Percentiles rank a stretch among this genome's conserved stretches.
phyloP scores from a whole-genome alignment of 2,113 vertebrate species.

The Charina bottae region DNA sequence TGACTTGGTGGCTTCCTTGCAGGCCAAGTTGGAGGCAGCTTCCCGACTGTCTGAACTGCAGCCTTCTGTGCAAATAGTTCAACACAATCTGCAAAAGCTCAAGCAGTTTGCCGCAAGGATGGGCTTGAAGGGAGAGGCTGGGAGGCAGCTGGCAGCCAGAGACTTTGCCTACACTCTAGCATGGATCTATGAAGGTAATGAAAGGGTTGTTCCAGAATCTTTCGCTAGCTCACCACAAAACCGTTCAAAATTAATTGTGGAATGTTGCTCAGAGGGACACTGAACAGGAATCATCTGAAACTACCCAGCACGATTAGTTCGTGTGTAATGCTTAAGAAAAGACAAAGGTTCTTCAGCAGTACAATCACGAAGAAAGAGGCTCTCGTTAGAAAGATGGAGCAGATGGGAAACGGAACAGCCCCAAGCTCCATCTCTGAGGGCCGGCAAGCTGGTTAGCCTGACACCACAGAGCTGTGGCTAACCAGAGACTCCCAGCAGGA shows the following conservation, averaged over 20 bases:
- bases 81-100: conserved; percentile 63
- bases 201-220: neutral
- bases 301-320: neutral
- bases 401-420: neutral
- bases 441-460: neutral
- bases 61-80: conserved; percentile 42
- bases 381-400: neutral
- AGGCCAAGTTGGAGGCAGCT: conserved; percentile 73
- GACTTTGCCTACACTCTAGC: conserved; percentile 82
- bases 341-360: too few relatives aligned
- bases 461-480: too few relatives aligned
- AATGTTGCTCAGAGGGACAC: too few relatives aligned
- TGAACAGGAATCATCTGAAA: neutral
- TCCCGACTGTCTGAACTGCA: conserved; percentile 43
- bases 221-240: too few relatives aligned
- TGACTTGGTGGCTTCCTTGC: neutral
- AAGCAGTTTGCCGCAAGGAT: conserved; percentile 50
- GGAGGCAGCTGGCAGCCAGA: conserved; percentile 78
- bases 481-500: too few relatives aligned
- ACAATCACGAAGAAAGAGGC: neutral
- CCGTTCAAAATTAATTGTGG: neutral
- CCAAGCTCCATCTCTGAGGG: neutral
- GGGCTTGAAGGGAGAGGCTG: conserved; percentile 24
- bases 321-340: neutral
- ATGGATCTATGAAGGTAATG: conserved; percentile 75